phyloP scores from a whole-genome alignment of 2,113 vertebrate species.

The Hyperopisus bebe region DNA sequence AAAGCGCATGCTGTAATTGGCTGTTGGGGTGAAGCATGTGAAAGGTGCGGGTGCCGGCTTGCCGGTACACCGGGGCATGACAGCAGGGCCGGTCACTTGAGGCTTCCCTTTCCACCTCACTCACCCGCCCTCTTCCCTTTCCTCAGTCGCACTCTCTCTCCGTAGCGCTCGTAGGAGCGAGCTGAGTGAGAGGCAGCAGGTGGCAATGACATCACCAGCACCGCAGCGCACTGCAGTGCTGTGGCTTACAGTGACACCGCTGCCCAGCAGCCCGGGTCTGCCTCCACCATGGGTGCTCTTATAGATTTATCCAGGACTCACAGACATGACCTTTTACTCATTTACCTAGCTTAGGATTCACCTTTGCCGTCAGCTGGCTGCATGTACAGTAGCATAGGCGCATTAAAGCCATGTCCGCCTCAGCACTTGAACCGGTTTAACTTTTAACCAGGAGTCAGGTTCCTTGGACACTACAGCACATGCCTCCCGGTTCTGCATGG shows the following conservation, averaged over 20 bases:
- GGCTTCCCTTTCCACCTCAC: constrained; percentile 21
- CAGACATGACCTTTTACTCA: neutral
- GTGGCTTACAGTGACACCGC: constrained; percentile 68
- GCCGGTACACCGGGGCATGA: neutral
- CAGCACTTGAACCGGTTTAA: neutral
- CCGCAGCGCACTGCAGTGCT: constrained; percentile 81
- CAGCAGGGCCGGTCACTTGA: neutral
- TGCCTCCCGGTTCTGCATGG: neutral
- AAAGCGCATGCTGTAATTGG: neutral
- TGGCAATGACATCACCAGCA: constrained; percentile 71
- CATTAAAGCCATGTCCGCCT: neutral
- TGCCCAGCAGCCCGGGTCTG: neutral
- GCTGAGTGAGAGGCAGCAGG: constrained; percentile 59
- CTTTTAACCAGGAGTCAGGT: neutral
- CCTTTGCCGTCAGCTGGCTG: neutral
- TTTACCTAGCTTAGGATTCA: neutral
- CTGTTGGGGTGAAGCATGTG: neutral
- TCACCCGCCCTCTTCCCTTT: constrained; percentile 24
- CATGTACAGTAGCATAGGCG: neutral
- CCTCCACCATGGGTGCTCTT: neutral
- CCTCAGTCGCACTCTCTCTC: constrained; percentile 52
- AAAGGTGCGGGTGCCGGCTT: neutral
- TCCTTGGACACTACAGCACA: neutral
- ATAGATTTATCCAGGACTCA: neutral
- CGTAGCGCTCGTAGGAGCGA: constrained; percentile 63